Base-by-base conservation (phyloP, 1,140 invertebrate genomes). In the Atta cephalotes region DNA sequence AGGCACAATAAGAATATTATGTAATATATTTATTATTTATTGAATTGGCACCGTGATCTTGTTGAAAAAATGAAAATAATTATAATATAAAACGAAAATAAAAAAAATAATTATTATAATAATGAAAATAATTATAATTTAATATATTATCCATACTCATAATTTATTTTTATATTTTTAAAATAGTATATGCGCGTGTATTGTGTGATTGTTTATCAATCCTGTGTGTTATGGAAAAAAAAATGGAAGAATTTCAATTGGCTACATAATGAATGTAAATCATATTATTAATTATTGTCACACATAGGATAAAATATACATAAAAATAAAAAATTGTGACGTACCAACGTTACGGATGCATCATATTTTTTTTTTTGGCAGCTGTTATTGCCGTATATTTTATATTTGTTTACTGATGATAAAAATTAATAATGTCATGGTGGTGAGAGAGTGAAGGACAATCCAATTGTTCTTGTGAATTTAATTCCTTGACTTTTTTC, bases 351-450 rank as follows among this genome's bases (percentile, higher is more conserved):
- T 21, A 51, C 10, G 3, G 25, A 62, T 86, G 68, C 86, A 77
- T 70, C 53, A 85, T 3, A 9, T 58, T 71, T 81, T 21, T 28
- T 76, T 76, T 76, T 63, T 14, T 31, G 60, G 7, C n/a, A 21
- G 28, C 39, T 53, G 58, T 62, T 39, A 35, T 72, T 62, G 4
- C 1, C 9, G 31, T 3, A 6, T 25, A 25, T 25, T 66, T 12
- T 79, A 25, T 51, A 63, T 62, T 39, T 3, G 35, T 58, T 28
- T n/a, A 18, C 28, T 35, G n/a, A 28, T 51, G 66, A 72, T 49
- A 72, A 79, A 88, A 72, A 87, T 87, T 77, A 79, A 65, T 14
- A 4, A 45, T 79, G 10, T 79, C 66, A 31, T 14, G 18, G 18
- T 58, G 28, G 79, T 77, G 39, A 76, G 4, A 31, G 9, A 62